Evolutionary conservation across 2,797 vertebrate species (phyloP).

Genomic region (Vireo griseus): DNA sequence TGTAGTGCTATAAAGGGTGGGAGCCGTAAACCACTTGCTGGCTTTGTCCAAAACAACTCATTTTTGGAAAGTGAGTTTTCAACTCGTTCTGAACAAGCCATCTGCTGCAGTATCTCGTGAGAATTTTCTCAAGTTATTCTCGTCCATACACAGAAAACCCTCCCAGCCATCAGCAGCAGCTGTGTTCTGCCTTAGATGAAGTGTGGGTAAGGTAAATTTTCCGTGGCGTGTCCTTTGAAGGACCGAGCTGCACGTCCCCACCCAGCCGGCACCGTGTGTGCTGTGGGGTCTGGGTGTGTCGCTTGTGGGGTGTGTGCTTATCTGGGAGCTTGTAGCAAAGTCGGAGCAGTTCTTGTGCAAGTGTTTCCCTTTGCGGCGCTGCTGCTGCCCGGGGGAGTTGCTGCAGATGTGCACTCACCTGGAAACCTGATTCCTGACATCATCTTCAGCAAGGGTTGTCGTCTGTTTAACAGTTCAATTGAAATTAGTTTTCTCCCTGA

Average conservation of each 20-base stretch:
- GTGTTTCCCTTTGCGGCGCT: neutral
- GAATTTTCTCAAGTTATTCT: neutral
- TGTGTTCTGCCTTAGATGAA: accelerated
- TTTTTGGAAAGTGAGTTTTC: neutral
- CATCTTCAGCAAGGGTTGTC: accelerated
- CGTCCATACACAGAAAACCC: accelerated
- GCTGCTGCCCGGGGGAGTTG: neutral
- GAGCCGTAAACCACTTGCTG: neutral
- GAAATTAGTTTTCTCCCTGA: neutral
- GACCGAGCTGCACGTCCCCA: neutral
- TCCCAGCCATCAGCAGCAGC: neutral
- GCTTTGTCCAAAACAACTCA: neutral
- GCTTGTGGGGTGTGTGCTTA: neutral
- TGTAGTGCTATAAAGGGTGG: accelerated
- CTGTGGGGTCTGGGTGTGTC: neutral
- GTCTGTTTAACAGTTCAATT: neutral
- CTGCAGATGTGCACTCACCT: neutral
- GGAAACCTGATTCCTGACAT: neutral
- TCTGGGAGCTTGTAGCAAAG: neutral
- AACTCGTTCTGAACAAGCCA: accelerated
- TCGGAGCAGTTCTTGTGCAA: neutral
- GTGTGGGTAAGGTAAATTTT: accelerated
- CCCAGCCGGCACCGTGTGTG: accelerated
- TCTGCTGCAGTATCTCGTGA: neutral
- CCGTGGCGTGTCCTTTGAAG: accelerated